phyloP scores from a whole-genome alignment of 35 echinoderm and acorn worm species.

The Apostichopus japonicus region DNA sequence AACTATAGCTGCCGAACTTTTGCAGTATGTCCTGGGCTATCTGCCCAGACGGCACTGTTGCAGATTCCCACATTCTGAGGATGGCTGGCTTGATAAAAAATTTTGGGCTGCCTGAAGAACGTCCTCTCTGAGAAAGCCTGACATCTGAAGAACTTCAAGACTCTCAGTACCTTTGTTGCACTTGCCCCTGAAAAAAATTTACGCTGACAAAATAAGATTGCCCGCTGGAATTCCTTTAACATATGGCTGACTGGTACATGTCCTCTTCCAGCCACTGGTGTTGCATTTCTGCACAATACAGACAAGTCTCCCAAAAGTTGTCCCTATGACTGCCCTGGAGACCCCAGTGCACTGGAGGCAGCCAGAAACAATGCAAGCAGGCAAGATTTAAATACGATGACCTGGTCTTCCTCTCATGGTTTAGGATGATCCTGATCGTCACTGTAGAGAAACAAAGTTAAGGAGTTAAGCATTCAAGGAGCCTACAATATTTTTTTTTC shows the following conservation, averaged over 20 bases:
- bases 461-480: too few relatives aligned
- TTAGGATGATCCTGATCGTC: too few relatives aligned
- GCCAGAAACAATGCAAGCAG: not conserved
- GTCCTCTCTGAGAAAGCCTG: not conserved
- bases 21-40: conserved; percentile 34
- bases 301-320: too few relatives aligned
- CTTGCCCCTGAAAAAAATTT: conserved; percentile 65
- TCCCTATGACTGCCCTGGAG: too few relatives aligned
- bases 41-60: not conserved
- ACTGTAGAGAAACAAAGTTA: too few relatives aligned
- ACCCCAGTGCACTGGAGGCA: conserved; percentile 1
- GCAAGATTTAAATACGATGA: too few relatives aligned
- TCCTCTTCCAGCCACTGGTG: conserved; percentile 6
- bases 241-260: conserved; percentile 64
- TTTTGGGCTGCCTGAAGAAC: conserved; percentile 32
- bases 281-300: too few relatives aligned
- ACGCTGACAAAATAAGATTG: conserved; percentile 61
- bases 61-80: not conserved
- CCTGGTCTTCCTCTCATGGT: too few relatives aligned
- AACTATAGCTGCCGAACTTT: conserved; percentile 36
- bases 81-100: conserved; percentile 7
- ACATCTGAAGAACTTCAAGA: not conserved
- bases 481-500: too few relatives aligned
- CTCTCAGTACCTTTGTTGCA: conserved; percentile 24
- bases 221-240: conserved; percentile 67